These are phyloP conservation scores for Colletes gigas DNA, from an alignment of 1,140 invertebrate species.

Conservation along the genomic window DNA sequence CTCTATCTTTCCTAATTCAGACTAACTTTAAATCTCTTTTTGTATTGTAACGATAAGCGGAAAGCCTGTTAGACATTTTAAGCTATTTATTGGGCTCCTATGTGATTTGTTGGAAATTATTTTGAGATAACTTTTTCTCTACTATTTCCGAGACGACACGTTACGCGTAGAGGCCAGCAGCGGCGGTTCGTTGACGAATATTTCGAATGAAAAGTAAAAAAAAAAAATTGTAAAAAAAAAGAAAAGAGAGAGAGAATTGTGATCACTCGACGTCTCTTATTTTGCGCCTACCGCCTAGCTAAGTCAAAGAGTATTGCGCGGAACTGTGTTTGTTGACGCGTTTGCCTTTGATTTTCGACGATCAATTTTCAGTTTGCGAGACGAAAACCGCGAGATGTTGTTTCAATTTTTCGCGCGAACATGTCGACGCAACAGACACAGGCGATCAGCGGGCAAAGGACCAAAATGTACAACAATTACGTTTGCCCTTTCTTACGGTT, in stretches of 20 bases:
- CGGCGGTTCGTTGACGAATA: background rate
- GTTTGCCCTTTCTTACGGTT: slow-evolving; percentile 53
- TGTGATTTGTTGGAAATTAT: slow-evolving; percentile 70
- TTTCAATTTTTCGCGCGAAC: background rate
- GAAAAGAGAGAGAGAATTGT: slow-evolving; percentile 32
- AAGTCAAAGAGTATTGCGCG: slow-evolving; percentile 31
- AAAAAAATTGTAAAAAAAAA: slow-evolving; percentile 24
- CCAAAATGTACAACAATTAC: slow-evolving; percentile 63
- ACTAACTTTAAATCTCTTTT: slow-evolving; percentile 24
- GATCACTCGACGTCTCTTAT: slow-evolving; percentile 37
- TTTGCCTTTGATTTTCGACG: slow-evolving; percentile 13
- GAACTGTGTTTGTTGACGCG: slow-evolving; percentile 40
- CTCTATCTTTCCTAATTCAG: background rate
- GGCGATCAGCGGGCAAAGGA: slow-evolving; percentile 56
- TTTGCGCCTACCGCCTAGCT: slow-evolving; percentile 35
- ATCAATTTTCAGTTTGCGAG: background rate
- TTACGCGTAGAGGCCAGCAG: slow-evolving; percentile 27
- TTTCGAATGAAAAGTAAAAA: slow-evolving; percentile 6
- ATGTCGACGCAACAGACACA: slow-evolving; percentile 37
- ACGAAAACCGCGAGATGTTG: background rate
- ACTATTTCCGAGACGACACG: slow-evolving; percentile 32
- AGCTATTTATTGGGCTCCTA: slow-evolving; percentile 71
- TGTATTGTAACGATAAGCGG: slow-evolving; percentile 47
- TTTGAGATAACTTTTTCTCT: slow-evolving; percentile 51
- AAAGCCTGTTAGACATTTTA: slow-evolving; percentile 66